Base-by-base conservation (phyloP, 2,797 vertebrate genomes). In the Catostomus latipinnis region DNA sequence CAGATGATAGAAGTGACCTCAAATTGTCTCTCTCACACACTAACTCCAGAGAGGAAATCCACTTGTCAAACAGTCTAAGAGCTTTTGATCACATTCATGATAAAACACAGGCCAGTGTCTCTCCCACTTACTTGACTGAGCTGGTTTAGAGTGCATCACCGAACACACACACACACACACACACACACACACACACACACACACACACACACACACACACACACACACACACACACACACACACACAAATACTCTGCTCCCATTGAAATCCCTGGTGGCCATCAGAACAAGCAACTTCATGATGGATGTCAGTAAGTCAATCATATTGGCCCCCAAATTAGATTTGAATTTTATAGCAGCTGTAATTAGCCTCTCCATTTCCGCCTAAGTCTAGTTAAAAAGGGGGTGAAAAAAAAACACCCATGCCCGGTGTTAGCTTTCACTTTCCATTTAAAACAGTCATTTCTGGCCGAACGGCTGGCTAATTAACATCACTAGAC, bases 401-500 rank as follows among this genome's bases (percentile, higher is more conserved):
- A 84, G 87, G 86, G 82, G 80, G 34, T 4, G 34, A 3, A 4
- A 34, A 86, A 88, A 91, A 90, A 89, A 86, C 87, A 90, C 91
- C 84, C 83, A 87, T 84, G 91, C 91, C 91, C 87, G 84, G 89
- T 92, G 90, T 91, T 76, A 53, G 89, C 92, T 91, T 93, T 92
- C 91, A 91, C 91, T 94, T 92, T 91, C 91, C 81, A 77, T 88
- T 88, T 93, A 92, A 94, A 95, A 94, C 85, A 90, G 94, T 91
- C 91, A 92, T 93, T 81, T 91, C 92, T 91, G 88, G 94, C 91
- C 93, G 93, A 95, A 94, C 93, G 92, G 91, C 88, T 94, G 88
- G 92, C 94, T 95, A 95, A 94, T 94, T 95, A 94, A 93, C 94
- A 95, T 91, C 92, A 91, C 90, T 91, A 89, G 89, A 92, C 89